Conservation (phyloP, 2,113 vertebrate species). For the Phalacrocorax carbo region DNA sequence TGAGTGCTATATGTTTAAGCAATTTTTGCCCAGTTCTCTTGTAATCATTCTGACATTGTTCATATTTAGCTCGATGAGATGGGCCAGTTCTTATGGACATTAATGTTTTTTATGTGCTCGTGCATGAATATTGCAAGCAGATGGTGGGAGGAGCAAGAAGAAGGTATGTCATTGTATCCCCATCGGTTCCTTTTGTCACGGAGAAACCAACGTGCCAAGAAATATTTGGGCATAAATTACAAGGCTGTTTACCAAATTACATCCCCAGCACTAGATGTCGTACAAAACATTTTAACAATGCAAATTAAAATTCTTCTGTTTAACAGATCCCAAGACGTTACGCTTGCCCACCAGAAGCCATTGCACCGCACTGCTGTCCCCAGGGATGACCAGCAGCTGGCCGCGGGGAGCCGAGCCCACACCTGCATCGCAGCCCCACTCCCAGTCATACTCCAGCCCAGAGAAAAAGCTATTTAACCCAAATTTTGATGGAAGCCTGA, state of each 20-base stretch:
- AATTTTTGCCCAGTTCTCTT: conserved; percentile 37
- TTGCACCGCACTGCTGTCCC: not conserved
- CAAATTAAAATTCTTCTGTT: not conserved
- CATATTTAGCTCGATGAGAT: conserved; percentile 68
- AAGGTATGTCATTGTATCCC: conserved; percentile 34
- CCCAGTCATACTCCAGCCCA: not conserved
- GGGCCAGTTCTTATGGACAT: conserved; percentile 46
- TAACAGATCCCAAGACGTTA: not conserved
- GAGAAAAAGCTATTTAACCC: not conserved
- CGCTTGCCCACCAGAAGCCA: not conserved
- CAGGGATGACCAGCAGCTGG: not conserved
- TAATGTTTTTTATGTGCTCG: conserved; percentile 43
- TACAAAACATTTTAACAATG: not conserved
- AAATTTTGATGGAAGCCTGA: not conserved
- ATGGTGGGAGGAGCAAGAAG: conserved; percentile 47
- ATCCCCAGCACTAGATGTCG: not conserved
- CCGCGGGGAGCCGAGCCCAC: not conserved
- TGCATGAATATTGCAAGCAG: conserved; percentile 65
- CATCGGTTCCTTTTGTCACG: not conserved
- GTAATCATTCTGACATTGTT: conserved; percentile 60
- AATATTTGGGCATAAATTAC: conserved; percentile 54
- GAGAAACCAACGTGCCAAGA: conserved; percentile 40
- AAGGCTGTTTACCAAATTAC: conserved; percentile 42
- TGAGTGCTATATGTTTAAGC: conserved; percentile 48
- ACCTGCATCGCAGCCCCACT: fast-evolving